These are phyloP conservation scores for Trachymyrmex septentrionalis DNA, from an alignment of 1,140 invertebrate genomes.

Conservation along the genomic window DNA sequence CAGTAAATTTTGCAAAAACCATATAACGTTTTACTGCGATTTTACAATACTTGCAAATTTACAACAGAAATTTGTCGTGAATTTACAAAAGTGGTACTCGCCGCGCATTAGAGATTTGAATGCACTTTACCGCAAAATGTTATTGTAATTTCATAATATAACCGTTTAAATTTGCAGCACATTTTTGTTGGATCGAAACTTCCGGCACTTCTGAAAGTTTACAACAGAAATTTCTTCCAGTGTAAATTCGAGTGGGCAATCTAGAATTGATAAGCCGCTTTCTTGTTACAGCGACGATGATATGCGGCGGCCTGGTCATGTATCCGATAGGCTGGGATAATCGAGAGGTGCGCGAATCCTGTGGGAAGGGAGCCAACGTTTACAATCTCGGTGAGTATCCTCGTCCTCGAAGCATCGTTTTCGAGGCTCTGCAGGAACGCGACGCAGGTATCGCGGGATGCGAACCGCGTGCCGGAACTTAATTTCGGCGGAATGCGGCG, in stretches of 20 bases:
- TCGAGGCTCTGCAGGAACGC: not conserved
- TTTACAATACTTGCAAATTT: too few species aligned
- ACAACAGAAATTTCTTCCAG: too few species aligned
- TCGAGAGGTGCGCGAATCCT: conserved; percentile 89
- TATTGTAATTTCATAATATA: too few species aligned
- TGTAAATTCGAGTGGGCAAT: not conserved
- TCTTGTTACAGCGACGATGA: conserved; percentile 88
- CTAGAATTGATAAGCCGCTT: conserved; percentile 23
- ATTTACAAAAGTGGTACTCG: too few species aligned
- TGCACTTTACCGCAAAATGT: too few species aligned
- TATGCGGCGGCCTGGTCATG: conserved; percentile 88
- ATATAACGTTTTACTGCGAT: too few species aligned
- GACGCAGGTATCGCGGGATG: not conserved
- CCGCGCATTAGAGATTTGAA: too few species aligned
- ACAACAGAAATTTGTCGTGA: too few species aligned
- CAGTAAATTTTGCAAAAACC: too few species aligned
- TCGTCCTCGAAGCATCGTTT: conserved; percentile 41
- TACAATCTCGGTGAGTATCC: conserved; percentile 89
- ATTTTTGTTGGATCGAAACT: too few species aligned
- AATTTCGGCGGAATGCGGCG: conserved; percentile 44
- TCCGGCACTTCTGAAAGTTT: too few species aligned
- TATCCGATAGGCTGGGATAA: conserved; percentile 91
- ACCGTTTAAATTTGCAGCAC: too few species aligned
- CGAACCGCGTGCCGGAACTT: conserved; percentile 31
- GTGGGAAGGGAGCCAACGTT: conserved; percentile 88